Base-by-base conservation (phyloP, 2,797 vertebrate genomes). In the Xenopus petersii region DNA sequence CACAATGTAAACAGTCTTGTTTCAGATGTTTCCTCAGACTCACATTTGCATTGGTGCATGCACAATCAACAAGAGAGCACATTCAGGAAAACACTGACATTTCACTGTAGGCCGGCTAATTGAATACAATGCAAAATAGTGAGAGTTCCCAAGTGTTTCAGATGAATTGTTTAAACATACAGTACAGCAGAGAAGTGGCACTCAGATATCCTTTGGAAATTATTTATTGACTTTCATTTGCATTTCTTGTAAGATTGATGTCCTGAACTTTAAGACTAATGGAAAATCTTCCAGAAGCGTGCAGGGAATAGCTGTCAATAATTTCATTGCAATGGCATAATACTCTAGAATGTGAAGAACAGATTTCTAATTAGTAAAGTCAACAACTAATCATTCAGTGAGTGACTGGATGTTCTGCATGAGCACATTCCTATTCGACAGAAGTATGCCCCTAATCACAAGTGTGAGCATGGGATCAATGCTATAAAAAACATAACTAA, bases 301-400 rank as follows among this genome's bases (percentile, higher is more conserved):
- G 59, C 77, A 79, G 60, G 48, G 26, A 3, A 0, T 17, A 83
- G 70, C 54, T 26, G 67, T 64, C 56, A n/a, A 30, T 24, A 54
- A 58, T 71, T 30, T 54, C 71, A 47, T 42, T 56, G 77, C 77
- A 74, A 74, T 70, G 65, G 42, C 77, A 62, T 65, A 79, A 79
- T 79, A 61, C 71, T 67, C 62, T 65, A 54, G 61, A 78, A 73
- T 73, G 70, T 68, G 55, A 73, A 64, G 70, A 70, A 66, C 67
- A 79, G 77, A 79, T 79, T 79, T 79, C 77, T 79, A 79, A 79
- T 79, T 79, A 79, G 77, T 71, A 64, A 70, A 79, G 71, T 79
- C 77, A 79, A 79, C 77, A 79, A 62, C 77, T 74, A 79, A 78
- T 78, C 71, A 78, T 73, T 78, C 71, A 69, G 13, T 42, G 48